Percentiles rank a stretch among this genome's conserved stretches.
Conservation (phyloP, 2,797 vertebrate genomes). For the Platalea minor region DNA sequence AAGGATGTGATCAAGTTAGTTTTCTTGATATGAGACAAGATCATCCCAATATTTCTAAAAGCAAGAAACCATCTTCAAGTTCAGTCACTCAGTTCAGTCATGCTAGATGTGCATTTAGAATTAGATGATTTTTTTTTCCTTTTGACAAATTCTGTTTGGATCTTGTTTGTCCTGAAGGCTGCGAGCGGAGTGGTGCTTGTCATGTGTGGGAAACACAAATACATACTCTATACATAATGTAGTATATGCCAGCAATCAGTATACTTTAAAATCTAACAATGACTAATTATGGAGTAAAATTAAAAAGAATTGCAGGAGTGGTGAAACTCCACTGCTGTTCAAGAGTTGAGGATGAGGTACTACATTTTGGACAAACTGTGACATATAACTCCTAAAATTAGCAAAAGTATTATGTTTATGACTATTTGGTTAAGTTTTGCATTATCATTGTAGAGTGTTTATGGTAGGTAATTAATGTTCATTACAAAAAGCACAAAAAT, state of each 20-base stretch:
- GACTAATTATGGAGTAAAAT: background rate
- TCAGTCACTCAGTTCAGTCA: background rate
- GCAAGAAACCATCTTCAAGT: background rate
- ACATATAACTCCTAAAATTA: background rate
- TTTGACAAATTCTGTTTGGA: background rate
- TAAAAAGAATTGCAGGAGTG: background rate
- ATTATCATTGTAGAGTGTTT: background rate
- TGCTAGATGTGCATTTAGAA: background rate
- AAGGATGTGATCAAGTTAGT: background rate
- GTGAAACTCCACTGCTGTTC: background rate
- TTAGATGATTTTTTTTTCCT: background rate
- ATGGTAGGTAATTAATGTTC: background rate
- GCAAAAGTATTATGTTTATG: background rate
- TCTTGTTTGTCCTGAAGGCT: background rate
- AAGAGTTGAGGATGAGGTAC: background rate
- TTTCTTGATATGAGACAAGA: background rate
- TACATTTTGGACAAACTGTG: background rate
- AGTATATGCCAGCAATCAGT: background rate
- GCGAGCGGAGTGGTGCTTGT: background rate
- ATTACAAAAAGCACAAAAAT: background rate
- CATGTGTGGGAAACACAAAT: background rate
- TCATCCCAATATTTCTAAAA: background rate
- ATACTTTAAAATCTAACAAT: background rate
- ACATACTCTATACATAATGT: background rate
- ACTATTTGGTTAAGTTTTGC: background rate